Conservation (phyloP, 2,113 vertebrate genomes). For the Carassius auratus region DNA sequence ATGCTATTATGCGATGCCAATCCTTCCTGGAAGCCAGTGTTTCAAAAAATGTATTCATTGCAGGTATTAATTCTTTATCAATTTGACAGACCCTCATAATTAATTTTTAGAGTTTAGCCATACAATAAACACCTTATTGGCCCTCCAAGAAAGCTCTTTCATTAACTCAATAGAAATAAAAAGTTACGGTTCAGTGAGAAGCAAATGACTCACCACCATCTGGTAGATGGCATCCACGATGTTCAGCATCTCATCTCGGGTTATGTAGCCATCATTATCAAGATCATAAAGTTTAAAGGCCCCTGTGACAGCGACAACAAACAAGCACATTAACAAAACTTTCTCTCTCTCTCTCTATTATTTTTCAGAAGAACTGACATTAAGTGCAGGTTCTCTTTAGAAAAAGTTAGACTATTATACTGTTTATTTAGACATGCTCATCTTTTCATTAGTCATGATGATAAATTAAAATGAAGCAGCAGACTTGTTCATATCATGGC, state of each 20-base stretch:
- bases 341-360: background rate
- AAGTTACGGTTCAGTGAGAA: background rate
- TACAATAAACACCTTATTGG: background rate
- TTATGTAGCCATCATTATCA: constrained; percentile 83
- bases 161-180: background rate
- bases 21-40: background rate
- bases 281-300: constrained; percentile 97
- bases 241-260: constrained; percentile 96
- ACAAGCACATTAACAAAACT: background rate
- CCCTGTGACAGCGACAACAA: constrained; percentile 77
- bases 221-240: constrained; percentile 98
- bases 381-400: background rate
- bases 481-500: background rate
- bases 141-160: background rate
- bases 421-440: background rate
- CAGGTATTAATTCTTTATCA: background rate
- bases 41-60: background rate
- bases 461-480: background rate
- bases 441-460: background rate
- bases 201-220: constrained; percentile 90
- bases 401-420: background rate
- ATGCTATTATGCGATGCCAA: background rate
- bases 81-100: constrained; percentile 38
- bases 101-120: background rate
- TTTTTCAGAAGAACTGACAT: background rate